Conservation (phyloP, 2,797 vertebrate species). For the Peromyscus eremicus region DNA sequence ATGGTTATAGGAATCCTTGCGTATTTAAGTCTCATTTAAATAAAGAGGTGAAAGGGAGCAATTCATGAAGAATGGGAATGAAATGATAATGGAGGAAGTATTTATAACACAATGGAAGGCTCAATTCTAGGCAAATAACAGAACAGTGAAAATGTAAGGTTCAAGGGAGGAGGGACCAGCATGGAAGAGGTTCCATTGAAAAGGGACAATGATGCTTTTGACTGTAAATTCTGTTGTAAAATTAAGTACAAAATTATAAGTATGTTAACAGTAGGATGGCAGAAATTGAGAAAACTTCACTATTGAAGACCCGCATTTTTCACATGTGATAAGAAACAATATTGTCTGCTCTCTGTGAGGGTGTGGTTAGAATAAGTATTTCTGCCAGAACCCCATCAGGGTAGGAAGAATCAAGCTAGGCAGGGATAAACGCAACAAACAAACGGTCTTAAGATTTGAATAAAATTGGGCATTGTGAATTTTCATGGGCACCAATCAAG, state of each 20-base stretch:
- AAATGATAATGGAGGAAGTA: neutral
- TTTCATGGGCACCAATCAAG: neutral
- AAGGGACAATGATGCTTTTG: neutral
- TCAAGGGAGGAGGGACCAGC: neutral
- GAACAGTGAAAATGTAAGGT: neutral
- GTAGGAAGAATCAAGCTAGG: neutral
- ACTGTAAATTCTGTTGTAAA: neutral
- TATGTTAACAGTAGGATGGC: neutral
- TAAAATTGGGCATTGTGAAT: slow-evolving; percentile 29
- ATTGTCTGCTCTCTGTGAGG: neutral
- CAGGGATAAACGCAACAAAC: neutral
- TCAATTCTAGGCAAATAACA: neutral
- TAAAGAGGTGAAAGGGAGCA: neutral
- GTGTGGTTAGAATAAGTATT: neutral
- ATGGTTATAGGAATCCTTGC: neutral
- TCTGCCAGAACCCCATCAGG: slow-evolving; percentile 9
- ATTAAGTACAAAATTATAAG: slow-evolving; percentile 14
- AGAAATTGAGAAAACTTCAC: neutral
- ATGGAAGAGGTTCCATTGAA: neutral
- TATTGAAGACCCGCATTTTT: neutral
- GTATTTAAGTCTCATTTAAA: neutral
- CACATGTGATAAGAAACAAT: neutral
- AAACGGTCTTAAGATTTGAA: neutral
- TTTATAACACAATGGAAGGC: slow-evolving; percentile 25
- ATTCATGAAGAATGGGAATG: neutral